Conservation (phyloP, 2,113 vertebrate species). For the cat (Felis catus) region DNA sequence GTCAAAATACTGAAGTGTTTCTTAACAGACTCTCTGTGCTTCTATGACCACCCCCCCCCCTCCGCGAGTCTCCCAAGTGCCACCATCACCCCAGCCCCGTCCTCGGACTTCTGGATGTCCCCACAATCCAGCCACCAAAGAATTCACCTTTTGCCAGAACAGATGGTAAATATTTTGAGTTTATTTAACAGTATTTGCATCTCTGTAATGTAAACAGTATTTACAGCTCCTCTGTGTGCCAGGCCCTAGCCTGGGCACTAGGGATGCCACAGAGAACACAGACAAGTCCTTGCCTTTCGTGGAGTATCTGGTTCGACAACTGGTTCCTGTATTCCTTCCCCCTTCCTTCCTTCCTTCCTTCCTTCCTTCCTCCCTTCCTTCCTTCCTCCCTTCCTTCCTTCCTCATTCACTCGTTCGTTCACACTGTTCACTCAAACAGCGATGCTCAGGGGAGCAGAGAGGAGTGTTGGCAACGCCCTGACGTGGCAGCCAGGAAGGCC, state of each 20-base stretch:
- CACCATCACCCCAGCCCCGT: background rate
- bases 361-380: background rate
- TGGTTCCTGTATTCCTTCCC: background rate
- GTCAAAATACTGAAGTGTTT: background rate
- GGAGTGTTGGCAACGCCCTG: background rate
- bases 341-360: background rate
- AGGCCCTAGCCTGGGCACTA: background rate
- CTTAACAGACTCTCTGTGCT: background rate
- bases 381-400: background rate
- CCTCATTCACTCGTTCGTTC: background rate
- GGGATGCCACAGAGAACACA: background rate
- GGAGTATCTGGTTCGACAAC: background rate
- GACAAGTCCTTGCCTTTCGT: accelerated
- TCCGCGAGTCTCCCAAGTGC: accelerated
- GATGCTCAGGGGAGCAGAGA: background rate
- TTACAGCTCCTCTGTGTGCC: background rate
- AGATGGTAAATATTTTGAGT: background rate
- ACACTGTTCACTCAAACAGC: background rate
- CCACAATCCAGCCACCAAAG: background rate
- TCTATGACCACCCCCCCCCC: background rate
- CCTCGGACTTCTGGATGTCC: background rate
- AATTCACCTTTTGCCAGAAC: accelerated
- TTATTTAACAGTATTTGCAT: background rate
- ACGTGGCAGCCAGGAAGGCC: background rate
- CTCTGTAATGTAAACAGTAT: background rate